Evolutionary conservation across 1,140 invertebrate species (phyloP), one percentile per base, ranked within the genome.

Genomic region (Caenorhabditis tropicalis): DNA sequence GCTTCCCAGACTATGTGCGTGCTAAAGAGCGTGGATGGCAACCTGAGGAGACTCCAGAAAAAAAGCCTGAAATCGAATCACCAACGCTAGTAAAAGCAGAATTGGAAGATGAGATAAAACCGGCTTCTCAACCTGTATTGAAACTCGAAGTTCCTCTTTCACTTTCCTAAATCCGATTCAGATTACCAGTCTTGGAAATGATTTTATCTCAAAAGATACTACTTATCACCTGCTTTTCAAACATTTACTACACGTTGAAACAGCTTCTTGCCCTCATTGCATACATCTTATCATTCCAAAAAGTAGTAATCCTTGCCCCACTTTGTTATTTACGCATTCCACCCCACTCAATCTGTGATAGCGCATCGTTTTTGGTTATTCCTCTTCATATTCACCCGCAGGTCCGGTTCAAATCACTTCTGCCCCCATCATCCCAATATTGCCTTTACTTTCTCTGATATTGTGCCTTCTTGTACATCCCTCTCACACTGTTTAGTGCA

Each of bases 21-120:
- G 83, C 83, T 46, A 84, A 84, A n/a, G 46, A 49, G 15, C 83
- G 83, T 51, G 83, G 83, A 39, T 84, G 83, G 83, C 83, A 84
- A 46, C 65, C 65, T 24, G 65, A 74, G 36, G 65, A 74, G 36
- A 15, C 36, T 74, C 33, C 36, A 24, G 65, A 43, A 24, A 74
- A 74, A n/a, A 74, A 74, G 9, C 5, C 33, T 10, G 65, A 39
- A 2, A 21, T 36, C 1, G 65, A 74, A n/a, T 15, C 58, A 27
- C 29, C 58, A 43, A 21, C 65, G 1, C 36, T 24, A 24, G 36
- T 43, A 2, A 74, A 74, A 24, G 4, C 12, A 15, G 65, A 74
- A 43, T 10, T 15, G 7, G 36, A 15, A 12, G 65, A 74, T n/a
- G 27, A 65, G 33, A 24, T 74, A 10, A 29, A 74, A 19, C 58